Evolutionary conservation across 1,140 invertebrate species (phyloP).

Genomic region (Melitaea cinxia): DNA sequence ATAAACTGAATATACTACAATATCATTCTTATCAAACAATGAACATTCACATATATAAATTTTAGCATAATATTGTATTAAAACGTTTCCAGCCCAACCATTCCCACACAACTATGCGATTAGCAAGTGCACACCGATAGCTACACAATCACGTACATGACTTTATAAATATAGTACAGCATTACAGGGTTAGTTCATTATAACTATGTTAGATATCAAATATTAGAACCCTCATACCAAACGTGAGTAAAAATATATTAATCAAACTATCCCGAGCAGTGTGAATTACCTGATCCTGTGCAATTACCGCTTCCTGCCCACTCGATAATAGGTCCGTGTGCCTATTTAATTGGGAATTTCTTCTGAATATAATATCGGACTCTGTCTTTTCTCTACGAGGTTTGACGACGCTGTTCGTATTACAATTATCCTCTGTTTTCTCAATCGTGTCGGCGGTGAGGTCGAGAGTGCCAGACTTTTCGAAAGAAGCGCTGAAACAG

Average conservation of each 20-base stretch:
- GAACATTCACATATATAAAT: conserved; percentile 10
- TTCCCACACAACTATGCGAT: conserved; percentile 53
- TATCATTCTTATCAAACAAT: conserved; percentile 13
- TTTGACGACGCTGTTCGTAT: conserved; percentile 63
- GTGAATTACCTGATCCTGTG: conserved; percentile 78
- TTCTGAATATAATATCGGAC: conserved; percentile 89
- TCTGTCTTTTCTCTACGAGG: conserved; percentile 93
- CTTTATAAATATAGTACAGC: conserved; percentile 45
- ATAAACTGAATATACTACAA: conserved; percentile 23
- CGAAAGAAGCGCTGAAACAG: conserved; percentile 60
- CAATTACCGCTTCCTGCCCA: conserved; percentile 81
- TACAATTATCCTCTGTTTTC: conserved; percentile 37
- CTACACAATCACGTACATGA: conserved; percentile 51
- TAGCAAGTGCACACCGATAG: conserved; percentile 52
- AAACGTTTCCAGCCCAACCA: conserved; percentile 32
- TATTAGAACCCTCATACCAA: conserved; percentile 72
- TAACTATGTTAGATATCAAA: conserved; percentile 58
- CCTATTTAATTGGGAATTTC: conserved; percentile 85
- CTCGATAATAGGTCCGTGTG: conserved; percentile 79
- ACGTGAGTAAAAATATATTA: conserved; percentile 65
- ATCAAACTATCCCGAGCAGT: conserved; percentile 76
- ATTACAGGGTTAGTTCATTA: conserved; percentile 63
- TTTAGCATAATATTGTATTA: conserved; percentile 20
- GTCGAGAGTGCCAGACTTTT: conserved; percentile 57
- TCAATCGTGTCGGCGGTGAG: conserved; percentile 62